A percentile compares a stretch with the other conserved stretches of the same genome.
These are phyloP conservation scores for Temnothorax unifasciatus DNA, from an alignment of 2,888 invertebrate species.

Conservation along the genomic window DNA sequence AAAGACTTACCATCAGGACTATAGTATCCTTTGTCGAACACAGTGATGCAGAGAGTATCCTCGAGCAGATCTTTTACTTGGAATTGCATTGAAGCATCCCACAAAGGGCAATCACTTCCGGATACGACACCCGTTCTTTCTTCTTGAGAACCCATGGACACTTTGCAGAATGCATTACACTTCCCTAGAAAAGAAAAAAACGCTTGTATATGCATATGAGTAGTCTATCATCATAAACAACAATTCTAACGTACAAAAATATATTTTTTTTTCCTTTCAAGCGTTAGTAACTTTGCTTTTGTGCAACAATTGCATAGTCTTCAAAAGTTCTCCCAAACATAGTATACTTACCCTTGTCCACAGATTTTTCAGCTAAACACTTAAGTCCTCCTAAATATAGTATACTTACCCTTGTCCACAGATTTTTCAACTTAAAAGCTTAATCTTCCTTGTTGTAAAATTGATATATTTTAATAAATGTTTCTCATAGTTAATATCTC, in stretches of 20 bases:
- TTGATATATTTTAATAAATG: slow-evolving; percentile 2
- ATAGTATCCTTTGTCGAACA: slow-evolving; percentile 91
- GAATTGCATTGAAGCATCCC: slow-evolving; percentile 93
- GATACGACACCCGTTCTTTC: slow-evolving; percentile 89
- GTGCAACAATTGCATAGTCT: not conserved
- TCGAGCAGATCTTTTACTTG: slow-evolving; percentile 90
- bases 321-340: not conserved
- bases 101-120: slow-evolving; percentile 88
- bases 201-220: not conserved
- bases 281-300: slow-evolving; percentile 8
- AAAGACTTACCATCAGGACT: slow-evolving; percentile 90
- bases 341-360: not conserved
- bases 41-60: slow-evolving; percentile 90
- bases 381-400: not conserved
- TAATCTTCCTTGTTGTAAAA: slow-evolving; percentile 6
- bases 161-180: slow-evolving; percentile 92
- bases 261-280: slow-evolving; percentile 6
- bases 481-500: not conserved
- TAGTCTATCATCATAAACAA: no score
- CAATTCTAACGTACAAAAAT: not conserved
- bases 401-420: not conserved
- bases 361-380: not conserved
- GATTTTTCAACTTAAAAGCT: not conserved
- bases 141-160: slow-evolving; percentile 91
- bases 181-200: slow-evolving; percentile 86